Base-by-base conservation (phyloP, 2,113 vertebrate species). In the Ictalurus punctatus region DNA sequence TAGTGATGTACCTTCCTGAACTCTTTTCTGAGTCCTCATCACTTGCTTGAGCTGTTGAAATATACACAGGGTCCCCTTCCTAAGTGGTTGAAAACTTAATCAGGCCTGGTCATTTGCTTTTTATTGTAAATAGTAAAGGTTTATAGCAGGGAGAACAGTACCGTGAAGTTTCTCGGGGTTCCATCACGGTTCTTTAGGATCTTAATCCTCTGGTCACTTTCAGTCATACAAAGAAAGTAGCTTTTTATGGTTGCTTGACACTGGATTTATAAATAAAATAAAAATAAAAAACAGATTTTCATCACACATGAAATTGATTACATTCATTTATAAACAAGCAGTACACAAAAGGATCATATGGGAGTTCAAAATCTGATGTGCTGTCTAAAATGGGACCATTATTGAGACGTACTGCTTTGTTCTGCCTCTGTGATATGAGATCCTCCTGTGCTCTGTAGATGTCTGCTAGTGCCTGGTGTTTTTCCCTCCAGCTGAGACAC, bases 241-340 rank as follows among this genome's bases (percentile, higher is more conserved):
- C 93, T 96, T 93, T 94, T 95, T 87, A 96, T 95, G 92, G 95
- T 95, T 40, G 93, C 95, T 86, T 96, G 96, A 90, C 95, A 95
- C 96, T 96, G 90, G 19, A 69, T 78, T 73, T 44, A 63, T 14
- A 80, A 23, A 65, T 27, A 10, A 27, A 48, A 80, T 25, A 13
- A 27, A 34, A 71, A 48, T 1, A 12, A 58, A 16, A 34, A 30
- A 69, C 4, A 74, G 13, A 85, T 34, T 54, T 56, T 61, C 5
- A 79, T 56, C 13, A 44, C 13, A 16, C 7, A 63, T 81, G 27
- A 40, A 73, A n/a, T 5, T 69, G 65, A 74, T 59, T 76, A 2
- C 19, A 44, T 23, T 76, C 21, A 7, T 79, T 59, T 82, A 34
- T 58, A 82, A 34, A 34, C 3, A 23, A 3, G 25, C 14, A 19